Evolutionary conservation across 2,888 invertebrate species (phyloP).

Genomic region (Shargacucullia verbasci): DNA sequence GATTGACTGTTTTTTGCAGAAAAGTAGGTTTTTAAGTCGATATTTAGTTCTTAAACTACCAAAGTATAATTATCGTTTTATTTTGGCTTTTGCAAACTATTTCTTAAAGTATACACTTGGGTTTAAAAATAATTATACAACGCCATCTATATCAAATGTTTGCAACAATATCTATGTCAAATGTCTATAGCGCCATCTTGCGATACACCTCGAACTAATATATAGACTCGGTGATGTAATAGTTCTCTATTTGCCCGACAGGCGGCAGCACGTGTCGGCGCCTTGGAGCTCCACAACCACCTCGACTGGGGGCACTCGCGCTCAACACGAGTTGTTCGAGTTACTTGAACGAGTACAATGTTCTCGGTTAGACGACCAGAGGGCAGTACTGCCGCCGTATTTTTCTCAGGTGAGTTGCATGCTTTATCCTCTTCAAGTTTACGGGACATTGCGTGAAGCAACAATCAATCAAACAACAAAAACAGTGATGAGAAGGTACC

Average conservation of each 20-base stretch:
- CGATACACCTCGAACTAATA: neutral
- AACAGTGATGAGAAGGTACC: too few relatives aligned
- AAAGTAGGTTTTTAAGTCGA: too few relatives aligned
- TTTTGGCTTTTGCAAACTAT: too few relatives aligned
- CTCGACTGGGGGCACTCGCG: constrained; percentile 86
- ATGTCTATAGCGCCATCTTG: constrained; percentile 36
- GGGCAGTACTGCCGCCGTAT: constrained; percentile 97
- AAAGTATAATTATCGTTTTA: too few relatives aligned
- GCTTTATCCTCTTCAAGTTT: constrained; percentile 12
- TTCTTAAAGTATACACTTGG: too few relatives aligned
- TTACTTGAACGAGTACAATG: constrained; percentile 98
- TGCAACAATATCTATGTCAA: neutral
- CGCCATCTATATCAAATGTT: constrained; percentile 58
- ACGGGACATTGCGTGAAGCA: constrained; percentile 6
- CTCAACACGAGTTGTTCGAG: constrained; percentile 95
- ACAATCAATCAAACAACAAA: too few relatives aligned
- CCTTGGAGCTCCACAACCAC: constrained; percentile 86
- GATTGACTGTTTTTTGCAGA: too few relatives aligned
- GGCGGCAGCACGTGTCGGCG: constrained; percentile 91
- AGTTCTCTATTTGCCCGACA: constrained; percentile 73
- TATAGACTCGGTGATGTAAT: constrained; percentile 21
- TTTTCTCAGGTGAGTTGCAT: constrained; percentile 93
- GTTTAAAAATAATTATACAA: too few relatives aligned
- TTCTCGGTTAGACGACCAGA: constrained; percentile 98
- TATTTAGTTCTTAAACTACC: too few relatives aligned